phyloP scores from a whole-genome alignment of 2,888 invertebrate species.

The Anthrax anthrax region DNA sequence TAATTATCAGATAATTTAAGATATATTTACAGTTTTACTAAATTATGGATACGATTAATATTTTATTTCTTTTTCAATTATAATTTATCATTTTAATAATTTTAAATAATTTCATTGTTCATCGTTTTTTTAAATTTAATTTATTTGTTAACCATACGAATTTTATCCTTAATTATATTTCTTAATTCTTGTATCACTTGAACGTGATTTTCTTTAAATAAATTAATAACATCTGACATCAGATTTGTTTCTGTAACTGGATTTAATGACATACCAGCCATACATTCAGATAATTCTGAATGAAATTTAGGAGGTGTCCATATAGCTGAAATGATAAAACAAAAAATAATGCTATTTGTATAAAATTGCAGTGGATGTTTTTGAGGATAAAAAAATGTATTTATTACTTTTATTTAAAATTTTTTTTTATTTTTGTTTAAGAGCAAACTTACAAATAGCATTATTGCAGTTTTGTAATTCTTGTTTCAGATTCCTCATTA shows the following conservation, averaged over 20 bases:
- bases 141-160: constrained; percentile 31
- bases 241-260: constrained; percentile 29
- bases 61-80: too few species aligned
- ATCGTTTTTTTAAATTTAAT: neutral
- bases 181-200: constrained; percentile 28
- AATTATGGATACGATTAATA: too few species aligned
- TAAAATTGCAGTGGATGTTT: too few species aligned
- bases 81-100: neutral
- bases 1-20: too few species aligned
- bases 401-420: neutral
- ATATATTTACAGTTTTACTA: too few species aligned
- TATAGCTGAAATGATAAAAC: constrained; percentile 16
- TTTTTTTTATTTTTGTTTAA: neutral
- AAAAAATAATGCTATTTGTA: too few species aligned
- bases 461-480: constrained; percentile 27
- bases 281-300: constrained; percentile 26
- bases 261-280: constrained; percentile 33
- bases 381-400: too few species aligned
- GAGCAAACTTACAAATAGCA: constrained; percentile 26
- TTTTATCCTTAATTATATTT: constrained; percentile 32
- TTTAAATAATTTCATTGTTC: too few species aligned
- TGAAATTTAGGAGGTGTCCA: constrained; percentile 29
- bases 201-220: constrained; percentile 30
- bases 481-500: constrained; percentile 30
- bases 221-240: constrained; percentile 26